phyloP scores from a whole-genome alignment of 2,888 invertebrate species.

The Anoncus sp. region DNA sequence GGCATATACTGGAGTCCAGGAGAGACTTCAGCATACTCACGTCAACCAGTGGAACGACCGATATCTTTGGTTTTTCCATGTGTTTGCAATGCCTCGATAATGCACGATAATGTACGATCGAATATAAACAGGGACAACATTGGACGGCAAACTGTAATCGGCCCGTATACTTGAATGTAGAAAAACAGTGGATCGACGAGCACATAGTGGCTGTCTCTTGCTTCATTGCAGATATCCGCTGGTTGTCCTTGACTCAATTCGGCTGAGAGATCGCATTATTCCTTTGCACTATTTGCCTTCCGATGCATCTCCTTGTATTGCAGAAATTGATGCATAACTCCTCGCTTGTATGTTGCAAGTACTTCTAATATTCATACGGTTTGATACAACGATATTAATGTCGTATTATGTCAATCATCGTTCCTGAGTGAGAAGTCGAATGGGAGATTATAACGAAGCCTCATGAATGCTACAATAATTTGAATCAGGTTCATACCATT shows the following conservation, averaged over 20 bases:
- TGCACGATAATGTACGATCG: background rate
- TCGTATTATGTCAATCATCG: background rate
- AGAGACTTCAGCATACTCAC: background rate
- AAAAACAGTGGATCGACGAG: background rate
- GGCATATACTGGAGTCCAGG: conserved; percentile 30
- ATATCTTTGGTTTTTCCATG: conserved; percentile 45
- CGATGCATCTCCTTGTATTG: background rate
- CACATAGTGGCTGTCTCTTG: background rate
- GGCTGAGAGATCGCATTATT: background rate
- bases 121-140: background rate
- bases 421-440: background rate
- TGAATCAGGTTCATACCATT: too few relatives aligned
- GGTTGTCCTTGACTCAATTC: background rate
- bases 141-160: background rate
- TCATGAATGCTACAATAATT: background rate
- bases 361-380: background rate
- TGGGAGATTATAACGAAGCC: background rate
- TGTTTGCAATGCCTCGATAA: conserved; percentile 36
- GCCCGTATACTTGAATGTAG: background rate
- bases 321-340: background rate
- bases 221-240: background rate
- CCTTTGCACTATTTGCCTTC: background rate
- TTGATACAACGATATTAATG: background rate
- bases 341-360: background rate
- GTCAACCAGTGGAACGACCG: conserved; percentile 5